Evolutionary conservation across 2,113 vertebrate species (phyloP).

Genomic region (Dendrocopos noguchii): DNA sequence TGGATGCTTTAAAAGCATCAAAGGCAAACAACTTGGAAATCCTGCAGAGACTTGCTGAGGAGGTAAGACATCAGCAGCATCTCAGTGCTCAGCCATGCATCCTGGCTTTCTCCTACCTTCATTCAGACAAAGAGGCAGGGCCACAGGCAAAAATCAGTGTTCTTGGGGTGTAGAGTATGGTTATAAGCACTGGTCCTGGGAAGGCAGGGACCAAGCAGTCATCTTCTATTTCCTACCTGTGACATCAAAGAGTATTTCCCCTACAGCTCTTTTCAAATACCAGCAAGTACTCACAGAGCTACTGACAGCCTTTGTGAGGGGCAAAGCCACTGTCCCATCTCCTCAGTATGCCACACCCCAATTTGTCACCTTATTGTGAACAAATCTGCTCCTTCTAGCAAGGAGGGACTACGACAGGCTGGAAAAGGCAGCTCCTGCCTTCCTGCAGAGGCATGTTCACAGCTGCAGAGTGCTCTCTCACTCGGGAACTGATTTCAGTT

Average conservation of each 20-base stretch:
- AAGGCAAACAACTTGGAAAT: slow-evolving; percentile 75
- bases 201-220: neutral
- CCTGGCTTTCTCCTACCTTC: neutral
- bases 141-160: neutral
- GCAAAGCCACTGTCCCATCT: neutral
- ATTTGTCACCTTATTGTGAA: neutral
- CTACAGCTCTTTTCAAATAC: neutral
- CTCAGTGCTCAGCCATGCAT: neutral
- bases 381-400: neutral
- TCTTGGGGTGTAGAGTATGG: neutral
- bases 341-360: neutral
- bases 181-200: neutral
- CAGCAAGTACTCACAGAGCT: neutral
- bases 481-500: neutral
- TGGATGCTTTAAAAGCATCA: slow-evolving; percentile 72
- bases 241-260: neutral
- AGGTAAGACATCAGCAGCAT: slow-evolving; percentile 65
- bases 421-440: neutral
- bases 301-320: neutral
- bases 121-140: neutral
- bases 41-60: slow-evolving; percentile 75
- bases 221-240: neutral
- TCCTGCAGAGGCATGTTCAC: neutral
- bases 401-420: neutral
- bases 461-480: neutral